Percentiles rank a stretch among this genome's conserved stretches.
Conservation (phyloP, 1,140 invertebrate genomes). For the Stenopsyche tienmushanensis region DNA sequence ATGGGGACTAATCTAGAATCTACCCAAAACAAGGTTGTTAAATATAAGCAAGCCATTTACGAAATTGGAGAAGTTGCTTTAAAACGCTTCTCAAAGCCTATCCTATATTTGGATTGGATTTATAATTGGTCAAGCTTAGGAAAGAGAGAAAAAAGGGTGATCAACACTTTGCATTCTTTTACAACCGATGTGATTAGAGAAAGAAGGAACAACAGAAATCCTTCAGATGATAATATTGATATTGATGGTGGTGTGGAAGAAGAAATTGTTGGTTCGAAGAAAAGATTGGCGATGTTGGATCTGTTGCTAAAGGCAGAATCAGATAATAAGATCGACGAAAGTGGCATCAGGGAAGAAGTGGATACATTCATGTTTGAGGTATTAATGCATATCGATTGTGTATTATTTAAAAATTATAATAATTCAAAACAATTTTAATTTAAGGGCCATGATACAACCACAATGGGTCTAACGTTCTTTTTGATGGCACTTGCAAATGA, state of each 20-base stretch:
- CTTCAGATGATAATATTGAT: neutral
- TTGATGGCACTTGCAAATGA: constrained; percentile 44
- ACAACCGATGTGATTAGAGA: constrained; percentile 46
- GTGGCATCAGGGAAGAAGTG: constrained; percentile 72
- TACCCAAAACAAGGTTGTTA: constrained; percentile 35
- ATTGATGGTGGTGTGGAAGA: constrained; percentile 28
- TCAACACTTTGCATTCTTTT: constrained; percentile 44
- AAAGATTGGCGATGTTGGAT: constrained; percentile 68
- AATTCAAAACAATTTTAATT: neutral
- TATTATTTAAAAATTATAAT: constrained; percentile 42
- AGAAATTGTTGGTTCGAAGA: constrained; percentile 45
- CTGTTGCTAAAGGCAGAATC: constrained; percentile 61
- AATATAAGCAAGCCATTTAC: constrained; percentile 49
- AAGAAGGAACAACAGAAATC: constrained; percentile 36
- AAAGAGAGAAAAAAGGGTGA: constrained; percentile 41
- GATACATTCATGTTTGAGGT: constrained; percentile 74
- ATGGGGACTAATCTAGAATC: constrained; percentile 49
- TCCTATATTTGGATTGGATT: constrained; percentile 44
- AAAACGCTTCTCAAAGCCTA: constrained; percentile 47
- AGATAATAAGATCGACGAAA: constrained; percentile 55
- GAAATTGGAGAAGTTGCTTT: constrained; percentile 46
- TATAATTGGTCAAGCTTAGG: constrained; percentile 41
- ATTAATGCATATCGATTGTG: constrained; percentile 43
- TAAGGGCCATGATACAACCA: constrained; percentile 47
- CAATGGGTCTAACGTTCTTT: constrained; percentile 39